These are phyloP conservation scores for Desmophyllum pertusum DNA, from an alignment of 92 coral and sea anemone species.

Conservation along the genomic window DNA sequence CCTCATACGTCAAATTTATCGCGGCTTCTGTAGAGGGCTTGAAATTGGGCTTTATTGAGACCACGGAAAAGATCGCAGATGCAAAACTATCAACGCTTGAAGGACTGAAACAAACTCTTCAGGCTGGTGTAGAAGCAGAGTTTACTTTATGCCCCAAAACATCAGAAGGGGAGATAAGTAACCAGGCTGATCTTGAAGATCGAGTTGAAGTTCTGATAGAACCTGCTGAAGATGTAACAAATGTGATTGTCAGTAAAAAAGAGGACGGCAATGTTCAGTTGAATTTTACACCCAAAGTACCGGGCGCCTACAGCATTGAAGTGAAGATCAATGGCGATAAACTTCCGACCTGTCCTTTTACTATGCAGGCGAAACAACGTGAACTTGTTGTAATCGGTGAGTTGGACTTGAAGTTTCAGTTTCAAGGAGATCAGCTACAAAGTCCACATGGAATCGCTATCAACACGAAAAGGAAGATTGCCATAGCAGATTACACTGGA, in stretches of 20 bases:
- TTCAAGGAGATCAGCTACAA: too few species aligned
- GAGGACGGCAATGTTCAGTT: neutral
- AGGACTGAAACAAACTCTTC: neutral
- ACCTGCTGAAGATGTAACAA: neutral
- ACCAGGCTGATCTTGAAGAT: constrained; percentile 5
- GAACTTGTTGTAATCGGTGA: constrained; percentile 2
- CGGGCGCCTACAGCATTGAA: constrained; percentile 6
- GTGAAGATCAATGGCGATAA: constrained; percentile 3
- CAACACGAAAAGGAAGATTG: too few species aligned
- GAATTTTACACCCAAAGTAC: neutral
- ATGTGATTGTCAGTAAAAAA: neutral
- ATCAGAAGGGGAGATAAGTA: neutral
- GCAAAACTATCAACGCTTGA: neutral
- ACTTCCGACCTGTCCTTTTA: neutral
- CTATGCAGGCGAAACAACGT: neutral
- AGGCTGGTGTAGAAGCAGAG: constrained; percentile 3
- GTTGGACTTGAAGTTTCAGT: neutral
- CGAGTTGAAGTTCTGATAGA: neutral
- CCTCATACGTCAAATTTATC: too few species aligned
- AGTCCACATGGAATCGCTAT: too few species aligned
- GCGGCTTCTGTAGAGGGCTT: too few species aligned
- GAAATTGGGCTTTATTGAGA: too few species aligned
- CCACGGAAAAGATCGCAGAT: too few species aligned
- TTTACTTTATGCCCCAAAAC: neutral
- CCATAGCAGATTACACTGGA: too few species aligned